phyloP scores from a whole-genome alignment of 2,113 vertebrate species.

The Entomyzon cyanotis region DNA sequence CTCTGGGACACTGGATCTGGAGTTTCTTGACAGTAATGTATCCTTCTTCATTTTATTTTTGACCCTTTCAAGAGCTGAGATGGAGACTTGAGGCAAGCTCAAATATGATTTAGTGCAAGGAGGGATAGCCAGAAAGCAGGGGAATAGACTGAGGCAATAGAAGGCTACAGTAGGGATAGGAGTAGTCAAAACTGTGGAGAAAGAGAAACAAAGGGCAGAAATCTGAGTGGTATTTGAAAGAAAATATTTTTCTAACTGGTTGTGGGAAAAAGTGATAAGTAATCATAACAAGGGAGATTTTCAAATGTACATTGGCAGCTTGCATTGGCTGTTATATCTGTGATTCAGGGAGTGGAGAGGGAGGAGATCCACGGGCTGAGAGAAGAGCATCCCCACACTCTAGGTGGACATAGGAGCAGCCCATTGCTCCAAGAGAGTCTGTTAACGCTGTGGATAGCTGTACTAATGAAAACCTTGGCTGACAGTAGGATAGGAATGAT shows the following conservation, averaged over 20 bases:
- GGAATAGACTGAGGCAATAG: background rate
- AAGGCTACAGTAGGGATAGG: background rate
- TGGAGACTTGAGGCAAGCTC: background rate
- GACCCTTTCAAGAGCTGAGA: background rate
- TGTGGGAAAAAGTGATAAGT: background rate
- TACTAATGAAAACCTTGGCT: background rate
- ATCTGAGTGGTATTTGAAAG: background rate
- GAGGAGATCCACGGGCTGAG: background rate
- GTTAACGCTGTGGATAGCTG: background rate
- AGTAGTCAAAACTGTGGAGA: background rate
- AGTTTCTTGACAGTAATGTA: background rate
- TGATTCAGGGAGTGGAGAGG: background rate
- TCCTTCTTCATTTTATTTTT: background rate
- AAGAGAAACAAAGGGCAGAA: background rate
- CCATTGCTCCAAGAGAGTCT: background rate
- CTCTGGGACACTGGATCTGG: background rate
- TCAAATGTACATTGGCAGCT: background rate
- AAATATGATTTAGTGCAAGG: background rate
- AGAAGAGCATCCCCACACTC: background rate
- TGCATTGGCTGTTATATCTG: background rate
- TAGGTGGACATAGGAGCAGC: background rate
- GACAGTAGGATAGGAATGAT: background rate
- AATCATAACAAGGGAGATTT: background rate
- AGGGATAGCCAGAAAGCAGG: background rate
- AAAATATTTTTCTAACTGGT: background rate